Evolutionary conservation across 1,140 invertebrate genomes (phyloP).

Genomic region (Lordiphosa clarofinis): DNA sequence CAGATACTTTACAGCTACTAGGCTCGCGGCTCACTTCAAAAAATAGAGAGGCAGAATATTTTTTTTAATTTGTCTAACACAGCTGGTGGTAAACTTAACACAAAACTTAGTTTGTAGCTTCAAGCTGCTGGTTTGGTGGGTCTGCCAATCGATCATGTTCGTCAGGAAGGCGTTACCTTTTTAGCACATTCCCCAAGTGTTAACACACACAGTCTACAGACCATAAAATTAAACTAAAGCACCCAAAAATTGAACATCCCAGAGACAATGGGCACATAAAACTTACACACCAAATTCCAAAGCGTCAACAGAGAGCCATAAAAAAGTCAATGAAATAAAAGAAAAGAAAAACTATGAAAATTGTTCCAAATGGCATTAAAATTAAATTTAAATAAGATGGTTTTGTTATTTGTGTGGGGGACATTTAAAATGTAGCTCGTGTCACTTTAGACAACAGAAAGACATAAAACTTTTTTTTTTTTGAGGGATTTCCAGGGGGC

Average conservation of each 20-base stretch:
- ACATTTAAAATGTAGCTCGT: conserved; percentile 67
- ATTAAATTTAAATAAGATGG: conserved; percentile 53
- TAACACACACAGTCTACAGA: conserved; percentile 17
- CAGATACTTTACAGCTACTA: conserved; percentile 52
- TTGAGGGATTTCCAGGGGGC: conserved; percentile 15
- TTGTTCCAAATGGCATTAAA: conserved; percentile 45
- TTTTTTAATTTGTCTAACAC: conserved; percentile 71
- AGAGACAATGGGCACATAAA: conserved; percentile 41
- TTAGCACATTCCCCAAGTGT: conserved; percentile 45
- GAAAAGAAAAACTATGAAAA: conserved; percentile 42
- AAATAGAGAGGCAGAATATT: conserved; percentile 10
- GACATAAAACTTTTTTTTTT: conserved; percentile 1
- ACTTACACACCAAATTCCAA: conserved; percentile 43
- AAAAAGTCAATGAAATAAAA: conserved; percentile 40
- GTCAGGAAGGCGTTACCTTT: conserved; percentile 32
- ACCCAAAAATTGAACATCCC: conserved; percentile 32
- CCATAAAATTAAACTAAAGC: conserved; percentile 62
- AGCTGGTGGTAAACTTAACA: conserved; percentile 72
- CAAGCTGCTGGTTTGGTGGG: conserved; percentile 25
- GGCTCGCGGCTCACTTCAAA: conserved; percentile 55
- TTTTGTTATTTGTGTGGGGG: background rate
- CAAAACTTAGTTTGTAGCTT: conserved; percentile 33
- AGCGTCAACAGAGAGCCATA: conserved; percentile 57
- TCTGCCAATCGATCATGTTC: conserved; percentile 53
- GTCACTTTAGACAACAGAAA: conserved; percentile 48